Conservation (phyloP, 2,888 invertebrate genomes). For the Drosophila parthenogenetica region DNA sequence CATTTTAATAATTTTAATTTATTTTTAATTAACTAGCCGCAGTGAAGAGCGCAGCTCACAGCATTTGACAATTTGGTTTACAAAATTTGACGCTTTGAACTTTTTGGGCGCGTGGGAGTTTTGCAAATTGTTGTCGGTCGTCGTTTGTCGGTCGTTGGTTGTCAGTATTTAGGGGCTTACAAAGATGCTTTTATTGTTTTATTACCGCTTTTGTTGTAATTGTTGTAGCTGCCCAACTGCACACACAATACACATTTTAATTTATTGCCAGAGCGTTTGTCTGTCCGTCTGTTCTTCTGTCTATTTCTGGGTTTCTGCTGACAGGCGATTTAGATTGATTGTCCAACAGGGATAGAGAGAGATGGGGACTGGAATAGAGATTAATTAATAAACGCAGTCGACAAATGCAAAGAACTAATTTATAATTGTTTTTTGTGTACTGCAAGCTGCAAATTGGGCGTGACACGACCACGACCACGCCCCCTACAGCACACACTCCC, state of each 20-base stretch:
- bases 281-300: constrained; percentile 11
- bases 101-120: constrained; percentile 20
- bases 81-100: constrained; percentile 53
- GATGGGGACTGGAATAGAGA: constrained; percentile 31
- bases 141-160: not conserved
- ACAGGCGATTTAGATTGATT: constrained; percentile 79
- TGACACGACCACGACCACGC: constrained; percentile 30
- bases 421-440: constrained; percentile 52
- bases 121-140: constrained; percentile 20
- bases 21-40: constrained; percentile 73
- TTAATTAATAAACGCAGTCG: constrained; percentile 61
- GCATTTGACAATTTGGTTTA: constrained; percentile 40
- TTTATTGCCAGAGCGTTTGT: constrained; percentile 51
- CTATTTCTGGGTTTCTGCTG: constrained; percentile 55
- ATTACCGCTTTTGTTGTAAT: constrained; percentile 15
- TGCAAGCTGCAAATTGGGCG: constrained; percentile 47
- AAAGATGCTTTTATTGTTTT: constrained; percentile 1
- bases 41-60: not conserved
- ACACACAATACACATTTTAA: constrained; percentile 64
- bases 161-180: not conserved
- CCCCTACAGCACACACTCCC: not conserved
- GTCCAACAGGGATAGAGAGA: constrained; percentile 21
- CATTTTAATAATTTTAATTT: constrained; percentile 72
- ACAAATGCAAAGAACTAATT: constrained; percentile 52
- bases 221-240: constrained; percentile 39